These are phyloP conservation scores for Aricia agestis DNA, from an alignment of 1,140 invertebrate species.

Conservation along the genomic window DNA sequence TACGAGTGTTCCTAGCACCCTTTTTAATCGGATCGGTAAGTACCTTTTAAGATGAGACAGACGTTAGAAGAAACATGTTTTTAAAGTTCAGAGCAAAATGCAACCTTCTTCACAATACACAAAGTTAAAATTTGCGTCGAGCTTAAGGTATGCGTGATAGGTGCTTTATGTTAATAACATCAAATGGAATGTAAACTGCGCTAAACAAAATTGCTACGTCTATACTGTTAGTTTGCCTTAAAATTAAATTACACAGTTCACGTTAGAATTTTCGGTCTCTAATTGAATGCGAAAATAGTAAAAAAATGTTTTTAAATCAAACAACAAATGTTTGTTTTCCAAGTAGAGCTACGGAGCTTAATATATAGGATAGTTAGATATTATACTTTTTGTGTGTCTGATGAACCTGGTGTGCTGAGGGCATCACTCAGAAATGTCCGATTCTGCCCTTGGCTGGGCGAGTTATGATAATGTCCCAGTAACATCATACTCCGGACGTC, in stretches of 20 bases:
- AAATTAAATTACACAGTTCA: neutral
- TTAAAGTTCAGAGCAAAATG: neutral
- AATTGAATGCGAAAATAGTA: neutral
- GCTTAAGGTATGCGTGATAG: neutral
- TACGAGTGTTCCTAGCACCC: neutral
- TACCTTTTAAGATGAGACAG: neutral
- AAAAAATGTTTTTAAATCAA: neutral
- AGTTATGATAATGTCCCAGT: constrained; percentile 71
- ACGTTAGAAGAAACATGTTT: neutral
- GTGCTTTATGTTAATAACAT: neutral
- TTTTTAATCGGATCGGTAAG: constrained; percentile 1
- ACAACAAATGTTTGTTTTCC: too few species aligned
- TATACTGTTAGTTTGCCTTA: neutral
- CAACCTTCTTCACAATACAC: neutral
- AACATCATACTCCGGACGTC: constrained; percentile 54
- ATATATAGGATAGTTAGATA: too few species aligned
- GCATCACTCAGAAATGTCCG: constrained; percentile 38
- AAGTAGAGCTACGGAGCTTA: too few species aligned
- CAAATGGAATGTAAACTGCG: neutral
- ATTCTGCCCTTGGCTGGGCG: constrained; percentile 63
- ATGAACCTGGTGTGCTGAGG: neutral
- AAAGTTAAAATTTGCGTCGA: neutral
- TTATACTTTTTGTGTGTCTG: neutral
- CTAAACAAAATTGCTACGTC: neutral
- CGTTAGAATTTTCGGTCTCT: neutral